Evolutionary conservation across 2,797 vertebrate genomes (phyloP).

Genomic region (Acanthurus lineatus): DNA sequence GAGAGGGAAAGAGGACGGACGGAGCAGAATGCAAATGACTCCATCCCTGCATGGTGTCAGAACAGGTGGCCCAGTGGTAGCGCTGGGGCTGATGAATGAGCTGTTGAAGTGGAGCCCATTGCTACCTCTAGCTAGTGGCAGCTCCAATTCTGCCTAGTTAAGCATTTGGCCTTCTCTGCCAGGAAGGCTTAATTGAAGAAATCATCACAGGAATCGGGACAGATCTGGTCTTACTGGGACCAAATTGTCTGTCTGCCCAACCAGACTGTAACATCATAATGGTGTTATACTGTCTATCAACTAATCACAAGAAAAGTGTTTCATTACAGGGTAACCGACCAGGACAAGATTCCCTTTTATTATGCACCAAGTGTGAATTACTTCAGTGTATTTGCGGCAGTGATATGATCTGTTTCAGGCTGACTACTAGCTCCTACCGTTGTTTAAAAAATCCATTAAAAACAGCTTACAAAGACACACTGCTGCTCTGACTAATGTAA

Average conservation of each 20-base stretch:
- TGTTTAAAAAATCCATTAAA: constrained; percentile 67
- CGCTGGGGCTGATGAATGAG: constrained; percentile 83
- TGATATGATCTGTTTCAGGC: constrained; percentile 53
- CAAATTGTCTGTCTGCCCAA: constrained; percentile 74
- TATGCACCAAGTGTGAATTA: constrained; percentile 38
- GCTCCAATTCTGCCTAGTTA: constrained; percentile 85
- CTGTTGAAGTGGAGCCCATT: constrained; percentile 84
- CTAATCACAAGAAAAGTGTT: constrained; percentile 65
- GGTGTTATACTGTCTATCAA: constrained; percentile 57
- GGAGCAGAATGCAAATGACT: constrained; percentile 81
- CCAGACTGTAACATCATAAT: constrained; percentile 74
- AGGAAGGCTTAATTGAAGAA: constrained; percentile 83
- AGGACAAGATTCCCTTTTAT: constrained; percentile 58
- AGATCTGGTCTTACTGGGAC: constrained; percentile 74
- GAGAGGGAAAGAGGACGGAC: constrained; percentile 60
- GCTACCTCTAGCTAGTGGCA: constrained; percentile 82
- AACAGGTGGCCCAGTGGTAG: constrained; percentile 84
- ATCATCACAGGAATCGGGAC: constrained; percentile 80
- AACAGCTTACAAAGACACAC: constrained; percentile 63
- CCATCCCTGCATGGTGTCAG: constrained; percentile 80
- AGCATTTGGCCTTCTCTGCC: constrained; percentile 80
- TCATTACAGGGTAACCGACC: constrained; percentile 57
- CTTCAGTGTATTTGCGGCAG: constrained; percentile 39
- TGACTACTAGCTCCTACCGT: constrained; percentile 55
- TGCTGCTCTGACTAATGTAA: constrained; percentile 67